Evolutionary conservation across 2,888 invertebrate species (phyloP), one percentile per base, ranked within the genome.

Genomic region (Lepas anatifera): DNA sequence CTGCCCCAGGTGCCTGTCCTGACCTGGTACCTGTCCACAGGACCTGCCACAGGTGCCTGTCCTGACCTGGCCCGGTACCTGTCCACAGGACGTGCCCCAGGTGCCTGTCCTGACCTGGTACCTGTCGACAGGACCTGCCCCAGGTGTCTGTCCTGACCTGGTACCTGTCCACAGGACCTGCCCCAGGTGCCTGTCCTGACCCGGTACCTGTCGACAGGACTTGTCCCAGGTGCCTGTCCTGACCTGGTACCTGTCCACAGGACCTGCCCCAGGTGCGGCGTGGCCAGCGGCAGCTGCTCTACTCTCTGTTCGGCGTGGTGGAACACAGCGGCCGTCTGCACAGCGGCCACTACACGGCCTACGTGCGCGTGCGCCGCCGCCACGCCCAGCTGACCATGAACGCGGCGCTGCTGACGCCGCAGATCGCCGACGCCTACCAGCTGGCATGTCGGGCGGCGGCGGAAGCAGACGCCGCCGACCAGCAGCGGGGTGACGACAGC

Each of bases 221-320:
- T n/a, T n/a, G n/a, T n/a, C n/a, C n/a, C n/a, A n/a, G n/a, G n/a
- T n/a, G n/a, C n/a, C n/a, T n/a, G n/a, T n/a, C n/a, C n/a, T n/a
- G n/a, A n/a, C 4, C 41, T 10, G 41, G 41, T 41, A 16, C 41
- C 1, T 41, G 41, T 41, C 37, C 35, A 32, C 72, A 73, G 71
- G 70, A 68, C 67, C 64, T 72, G 41, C 70, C 70, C 27, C 70
- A 71, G 41, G 68, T 71, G 69, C 70, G 67, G 18, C 52, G 41
- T 52, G 71, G 71, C 16, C 70, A 71, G 68, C 69, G 52, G 16
- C 71, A 86, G 77, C 81, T 95, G 50, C 80, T 92, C 39, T 98
- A 98, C 79, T 88, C 93, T 0, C 82, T 99, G 69, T 99, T 95
- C 77, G 98, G 95, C 0, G 88, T 99, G 0, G 96, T 98, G 3